phyloP scores from a whole-genome alignment of 2,797 vertebrate genomes.

The Coreius guichenoti region DNA sequence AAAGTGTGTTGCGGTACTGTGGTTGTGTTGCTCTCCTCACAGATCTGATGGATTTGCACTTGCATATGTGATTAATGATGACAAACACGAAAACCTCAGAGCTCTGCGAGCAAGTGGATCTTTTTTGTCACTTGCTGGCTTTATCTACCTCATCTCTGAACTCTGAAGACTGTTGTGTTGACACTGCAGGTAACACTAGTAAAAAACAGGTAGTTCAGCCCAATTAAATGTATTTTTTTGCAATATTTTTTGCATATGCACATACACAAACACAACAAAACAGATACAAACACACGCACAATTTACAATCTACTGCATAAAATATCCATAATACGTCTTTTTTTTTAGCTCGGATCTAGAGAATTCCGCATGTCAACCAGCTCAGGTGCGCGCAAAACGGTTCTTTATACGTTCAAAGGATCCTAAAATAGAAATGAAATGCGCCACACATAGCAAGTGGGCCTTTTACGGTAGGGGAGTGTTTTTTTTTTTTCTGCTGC shows the following conservation, averaged over 20 bases:
- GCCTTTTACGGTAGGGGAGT: not conserved
- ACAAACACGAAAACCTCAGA: constrained; percentile 67
- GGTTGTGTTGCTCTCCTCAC: constrained; percentile 49
- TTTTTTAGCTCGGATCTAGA: not conserved
- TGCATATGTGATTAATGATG: constrained; percentile 64
- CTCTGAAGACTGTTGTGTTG: constrained; percentile 43
- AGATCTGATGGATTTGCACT: constrained; percentile 30
- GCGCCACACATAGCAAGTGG: not conserved
- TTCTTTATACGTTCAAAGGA: constrained; percentile 3
- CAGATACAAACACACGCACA: not conserved
- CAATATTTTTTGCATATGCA: constrained; percentile 5
- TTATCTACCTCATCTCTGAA: constrained; percentile 69
- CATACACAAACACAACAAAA: constrained; percentile 12
- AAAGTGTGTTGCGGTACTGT: constrained; percentile 41
- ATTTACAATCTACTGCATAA: constrained; percentile 3
- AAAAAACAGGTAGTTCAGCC: constrained; percentile 64
- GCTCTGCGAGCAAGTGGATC: constrained; percentile 43
- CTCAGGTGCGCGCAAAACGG: not conserved
- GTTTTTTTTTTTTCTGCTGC: constrained; percentile 1
- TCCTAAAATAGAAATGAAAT: constrained; percentile 27
- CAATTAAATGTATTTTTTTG: constrained; percentile 50
- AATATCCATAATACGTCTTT: not conserved
- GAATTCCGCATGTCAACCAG: not conserved
- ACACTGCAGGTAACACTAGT: constrained; percentile 40
- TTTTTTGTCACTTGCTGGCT: constrained; percentile 70